Conservation (phyloP, 1,140 invertebrate genomes). For the Agrypnia vestita region DNA sequence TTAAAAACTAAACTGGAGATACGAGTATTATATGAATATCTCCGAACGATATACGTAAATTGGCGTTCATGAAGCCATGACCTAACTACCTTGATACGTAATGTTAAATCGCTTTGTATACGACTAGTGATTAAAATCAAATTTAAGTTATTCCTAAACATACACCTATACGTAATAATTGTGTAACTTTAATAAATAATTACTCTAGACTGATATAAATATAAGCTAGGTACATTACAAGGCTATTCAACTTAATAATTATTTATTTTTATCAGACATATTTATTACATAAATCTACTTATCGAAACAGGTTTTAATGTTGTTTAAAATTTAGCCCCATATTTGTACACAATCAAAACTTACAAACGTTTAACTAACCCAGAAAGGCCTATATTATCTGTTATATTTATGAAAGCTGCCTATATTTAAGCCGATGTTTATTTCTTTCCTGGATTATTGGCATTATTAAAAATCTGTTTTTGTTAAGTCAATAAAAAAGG, state of each 20-base stretch:
- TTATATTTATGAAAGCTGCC: no score
- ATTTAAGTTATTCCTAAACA: constrained; percentile 61
- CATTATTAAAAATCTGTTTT: neutral
- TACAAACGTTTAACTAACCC: no score
- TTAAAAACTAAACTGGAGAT: no score
- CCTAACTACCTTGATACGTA: constrained; percentile 52
- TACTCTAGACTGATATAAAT: constrained; percentile 60
- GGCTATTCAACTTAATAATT: constrained; percentile 56
- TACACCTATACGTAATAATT: constrained; percentile 56
- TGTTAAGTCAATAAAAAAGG: neutral
- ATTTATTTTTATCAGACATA: constrained; percentile 59
- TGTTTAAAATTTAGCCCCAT: neutral
- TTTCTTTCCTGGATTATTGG: no score
- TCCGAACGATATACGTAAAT: constrained; percentile 53
- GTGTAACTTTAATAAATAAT: constrained; percentile 61
- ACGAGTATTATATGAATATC: neutral
- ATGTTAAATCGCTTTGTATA: constrained; percentile 60
- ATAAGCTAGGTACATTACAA: constrained; percentile 52
- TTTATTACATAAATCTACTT: constrained; percentile 32
- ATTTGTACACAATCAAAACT: no score
- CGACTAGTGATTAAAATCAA: constrained; percentile 59
- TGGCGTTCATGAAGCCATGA: constrained; percentile 35
- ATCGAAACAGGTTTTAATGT: constrained; percentile 25
- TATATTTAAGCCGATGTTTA: no score
- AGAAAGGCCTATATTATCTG: no score